Evolutionary conservation across 2,888 invertebrate genomes (phyloP), one percentile per base, ranked within the genome.

Genomic region (Agriopis leucophaearia): DNA sequence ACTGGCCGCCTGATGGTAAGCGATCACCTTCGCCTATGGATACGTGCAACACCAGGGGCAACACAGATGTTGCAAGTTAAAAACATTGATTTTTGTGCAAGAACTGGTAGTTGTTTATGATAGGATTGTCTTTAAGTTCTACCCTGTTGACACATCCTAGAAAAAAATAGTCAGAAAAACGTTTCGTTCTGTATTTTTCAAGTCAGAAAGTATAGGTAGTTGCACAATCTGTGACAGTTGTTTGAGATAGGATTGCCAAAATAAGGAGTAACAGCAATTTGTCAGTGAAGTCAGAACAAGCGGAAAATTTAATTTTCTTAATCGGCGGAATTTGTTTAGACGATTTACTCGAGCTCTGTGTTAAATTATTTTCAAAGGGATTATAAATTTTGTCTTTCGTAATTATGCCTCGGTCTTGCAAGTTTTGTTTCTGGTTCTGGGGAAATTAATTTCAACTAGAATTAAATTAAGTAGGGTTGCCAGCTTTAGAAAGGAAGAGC

Each of bases 271-370:
- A 72, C 73, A 76, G 77, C 80, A 83, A 84, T 85, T 84, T 81
- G 80, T 82, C 77, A 74, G 74, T 78, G 78, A 79, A 81, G 75
- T 77, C 76, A 65, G 74, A 75, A 81, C 77, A 80, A 78, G 78
- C 77, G 76, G 74, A 69, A 84, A 86, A 88, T 87, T 85, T 77
- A 85, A 87, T 88, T 87, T 85, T 78, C 84, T 79, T 88, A 87
- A 88, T 88, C 84, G 78, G 72, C 73, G 71, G 38, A 67, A 63
- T 67, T 67, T 63, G 67, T 67, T 67, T 66, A 66, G 66, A 57
- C 56, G 56, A 76, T 78, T 81, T 78, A 66, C 74, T 72, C 69
- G 69, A 81, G 80, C 79, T 77, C 73, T 77, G 73, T 73, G 74
- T 82, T 83, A 79, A 84, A 84, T 84, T 82, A 73, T 76, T 83